These are phyloP conservation scores for Protobothrops mucrosquamatus DNA, from an alignment of 2,113 vertebrate genomes.

Conservation along the genomic window DNA sequence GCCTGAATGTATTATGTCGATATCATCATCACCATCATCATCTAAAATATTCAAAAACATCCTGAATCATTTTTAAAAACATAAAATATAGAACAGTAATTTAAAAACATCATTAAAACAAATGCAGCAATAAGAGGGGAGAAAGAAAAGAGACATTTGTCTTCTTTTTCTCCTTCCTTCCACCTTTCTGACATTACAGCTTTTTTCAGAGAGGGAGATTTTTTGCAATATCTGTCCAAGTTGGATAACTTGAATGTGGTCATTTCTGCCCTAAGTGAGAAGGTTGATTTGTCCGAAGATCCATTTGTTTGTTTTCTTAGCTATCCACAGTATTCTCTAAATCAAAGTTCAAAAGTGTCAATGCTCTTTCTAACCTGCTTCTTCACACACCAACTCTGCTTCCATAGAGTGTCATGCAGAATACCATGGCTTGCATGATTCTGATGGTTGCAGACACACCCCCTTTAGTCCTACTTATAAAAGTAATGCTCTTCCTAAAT, in stretches of 20 bases:
- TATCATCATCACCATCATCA: background rate
- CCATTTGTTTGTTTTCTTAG: background rate
- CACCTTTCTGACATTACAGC: background rate
- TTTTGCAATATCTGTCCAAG: background rate
- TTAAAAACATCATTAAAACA: background rate
- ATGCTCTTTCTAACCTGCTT: background rate
- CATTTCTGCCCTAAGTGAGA: background rate
- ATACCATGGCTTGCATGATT: background rate
- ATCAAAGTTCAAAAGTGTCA: background rate
- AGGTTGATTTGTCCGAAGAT: background rate
- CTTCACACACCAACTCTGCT: background rate
- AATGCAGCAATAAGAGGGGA: background rate
- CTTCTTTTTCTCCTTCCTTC: background rate
- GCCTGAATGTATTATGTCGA: background rate
- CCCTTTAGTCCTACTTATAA: background rate
- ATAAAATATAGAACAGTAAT: background rate
- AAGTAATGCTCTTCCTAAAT: background rate
- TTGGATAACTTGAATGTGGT: background rate
- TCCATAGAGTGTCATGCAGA: background rate
- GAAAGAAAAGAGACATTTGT: background rate
- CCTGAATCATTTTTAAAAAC: background rate
- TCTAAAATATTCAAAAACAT: background rate
- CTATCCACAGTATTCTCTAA: background rate
- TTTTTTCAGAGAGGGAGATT: background rate
- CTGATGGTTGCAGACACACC: background rate